Percentiles rank a stretch among this genome's conserved stretches.
Conservation (phyloP, 1,140 invertebrate genomes). For the Drosophila santomea region DNA sequence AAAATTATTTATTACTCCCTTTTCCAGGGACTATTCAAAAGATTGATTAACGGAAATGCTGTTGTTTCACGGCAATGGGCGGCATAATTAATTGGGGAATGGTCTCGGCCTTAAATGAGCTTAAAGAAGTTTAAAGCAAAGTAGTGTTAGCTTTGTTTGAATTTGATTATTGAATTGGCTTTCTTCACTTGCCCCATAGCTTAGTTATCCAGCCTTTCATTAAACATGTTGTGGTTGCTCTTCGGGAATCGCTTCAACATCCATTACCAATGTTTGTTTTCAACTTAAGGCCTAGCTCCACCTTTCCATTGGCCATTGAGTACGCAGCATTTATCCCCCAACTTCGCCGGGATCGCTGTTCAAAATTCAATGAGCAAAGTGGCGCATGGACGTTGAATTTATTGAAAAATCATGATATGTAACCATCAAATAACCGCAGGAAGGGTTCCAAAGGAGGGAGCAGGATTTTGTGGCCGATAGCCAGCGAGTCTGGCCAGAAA, state of each 20-base stretch:
- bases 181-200: too few species aligned
- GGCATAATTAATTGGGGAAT: neutral
- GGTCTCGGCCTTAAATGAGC: neutral
- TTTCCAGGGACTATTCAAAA: constrained; percentile 1
- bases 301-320: neutral
- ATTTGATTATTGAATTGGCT: too few species aligned
- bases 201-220: neutral
- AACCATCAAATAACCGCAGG: constrained; percentile 53
- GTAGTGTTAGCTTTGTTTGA: too few species aligned
- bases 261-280: constrained; percentile 48
- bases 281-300: constrained; percentile 13
- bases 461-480: constrained; percentile 17
- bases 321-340: neutral
- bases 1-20: constrained; percentile 30
- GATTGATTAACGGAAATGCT: constrained; percentile 41
- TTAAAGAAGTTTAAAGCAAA: neutral
- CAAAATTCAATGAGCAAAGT: constrained; percentile 82
- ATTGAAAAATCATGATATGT: constrained; percentile 83
- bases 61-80: constrained; percentile 17
- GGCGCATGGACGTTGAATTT: constrained; percentile 73
- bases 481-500: constrained; percentile 9
- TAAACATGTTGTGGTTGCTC: neutral
- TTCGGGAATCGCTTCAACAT: constrained; percentile 17
- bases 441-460: constrained; percentile 2
- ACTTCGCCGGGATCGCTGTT: constrained; percentile 39